phyloP scores from a whole-genome alignment of 2,797 vertebrate genomes.

The Hylomyscus alleni region DNA sequence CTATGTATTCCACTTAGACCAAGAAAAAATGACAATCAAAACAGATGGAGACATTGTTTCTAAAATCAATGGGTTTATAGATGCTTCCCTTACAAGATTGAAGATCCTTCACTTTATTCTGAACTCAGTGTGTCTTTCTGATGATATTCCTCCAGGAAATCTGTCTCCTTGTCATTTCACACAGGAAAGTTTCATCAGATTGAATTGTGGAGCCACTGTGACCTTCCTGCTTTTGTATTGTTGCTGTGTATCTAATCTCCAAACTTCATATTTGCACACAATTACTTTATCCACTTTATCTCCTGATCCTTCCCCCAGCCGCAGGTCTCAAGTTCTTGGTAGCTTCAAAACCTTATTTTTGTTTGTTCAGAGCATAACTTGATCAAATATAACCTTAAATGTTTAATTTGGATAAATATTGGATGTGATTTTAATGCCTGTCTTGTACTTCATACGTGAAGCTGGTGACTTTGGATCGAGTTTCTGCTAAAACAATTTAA shows the following conservation, averaged over 20 bases:
- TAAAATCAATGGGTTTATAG: background rate
- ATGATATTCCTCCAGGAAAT: background rate
- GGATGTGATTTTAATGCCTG: background rate
- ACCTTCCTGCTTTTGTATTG: background rate
- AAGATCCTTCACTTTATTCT: background rate
- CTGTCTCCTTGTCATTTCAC: no score
- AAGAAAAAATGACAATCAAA: background rate
- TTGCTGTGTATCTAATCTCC: background rate
- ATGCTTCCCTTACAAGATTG: background rate
- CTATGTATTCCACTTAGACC: background rate
- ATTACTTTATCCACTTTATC: no score
- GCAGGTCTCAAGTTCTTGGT: background rate
- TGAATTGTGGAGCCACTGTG: no score
- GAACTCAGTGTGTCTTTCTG: accelerated
- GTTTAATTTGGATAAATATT: background rate
- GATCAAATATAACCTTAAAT: background rate
- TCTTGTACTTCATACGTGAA: background rate
- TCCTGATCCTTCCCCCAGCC: background rate
- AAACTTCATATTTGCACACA: background rate
- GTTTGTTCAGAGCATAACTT: background rate
- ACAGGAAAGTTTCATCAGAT: background rate
- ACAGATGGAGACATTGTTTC: background rate
- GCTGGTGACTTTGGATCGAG: no score
- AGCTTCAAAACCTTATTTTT: background rate
- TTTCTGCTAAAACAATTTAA: background rate